These are phyloP conservation scores for Cyclophora punctaria DNA, from an alignment of 2,888 invertebrate species.

Conservation along the genomic window DNA sequence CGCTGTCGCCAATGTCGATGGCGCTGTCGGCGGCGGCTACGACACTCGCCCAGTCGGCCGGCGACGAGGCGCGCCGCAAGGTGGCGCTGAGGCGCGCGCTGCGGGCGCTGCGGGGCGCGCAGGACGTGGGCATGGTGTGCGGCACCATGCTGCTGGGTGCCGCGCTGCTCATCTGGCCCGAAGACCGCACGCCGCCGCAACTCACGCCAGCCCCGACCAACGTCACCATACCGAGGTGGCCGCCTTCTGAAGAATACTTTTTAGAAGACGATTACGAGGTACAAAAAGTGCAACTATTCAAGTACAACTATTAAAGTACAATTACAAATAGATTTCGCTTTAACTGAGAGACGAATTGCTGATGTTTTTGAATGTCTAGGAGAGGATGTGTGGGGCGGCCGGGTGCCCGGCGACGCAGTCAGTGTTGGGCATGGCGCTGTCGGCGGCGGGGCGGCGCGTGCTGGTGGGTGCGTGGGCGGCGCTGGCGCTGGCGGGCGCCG, in stretches of 20 bases:
- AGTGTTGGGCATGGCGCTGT: constrained; percentile 44
- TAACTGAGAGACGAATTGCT: neutral
- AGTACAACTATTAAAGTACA: too few relatives aligned
- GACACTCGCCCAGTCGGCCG: constrained; percentile 71
- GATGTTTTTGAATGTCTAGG: constrained; percentile 29
- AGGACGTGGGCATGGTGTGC: constrained; percentile 59
- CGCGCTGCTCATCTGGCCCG: constrained; percentile 68
- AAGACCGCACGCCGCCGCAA: constrained; percentile 56
- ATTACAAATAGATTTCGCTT: too few relatives aligned
- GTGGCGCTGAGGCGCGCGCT: constrained; percentile 55
- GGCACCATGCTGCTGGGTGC: constrained; percentile 58
- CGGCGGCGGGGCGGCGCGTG: constrained; percentile 45
- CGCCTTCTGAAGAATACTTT: constrained; percentile 66
- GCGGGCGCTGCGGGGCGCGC: constrained; percentile 59
- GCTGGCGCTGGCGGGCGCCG: constrained; percentile 42
- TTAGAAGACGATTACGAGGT: constrained; percentile 75
- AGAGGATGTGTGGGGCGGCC: constrained; percentile 54
- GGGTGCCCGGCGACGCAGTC: constrained; percentile 58
- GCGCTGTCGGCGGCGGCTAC: constrained; percentile 75
- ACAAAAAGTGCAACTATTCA: too few relatives aligned
- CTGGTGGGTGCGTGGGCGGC: constrained; percentile 55
- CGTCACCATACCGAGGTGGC: constrained; percentile 52
- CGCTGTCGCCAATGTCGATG: constrained; percentile 74
- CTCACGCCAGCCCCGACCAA: constrained; percentile 54
- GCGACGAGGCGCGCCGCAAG: constrained; percentile 56